Conservation (phyloP, 1,140 invertebrate species). For the Plectrocnemia conspersa region DNA sequence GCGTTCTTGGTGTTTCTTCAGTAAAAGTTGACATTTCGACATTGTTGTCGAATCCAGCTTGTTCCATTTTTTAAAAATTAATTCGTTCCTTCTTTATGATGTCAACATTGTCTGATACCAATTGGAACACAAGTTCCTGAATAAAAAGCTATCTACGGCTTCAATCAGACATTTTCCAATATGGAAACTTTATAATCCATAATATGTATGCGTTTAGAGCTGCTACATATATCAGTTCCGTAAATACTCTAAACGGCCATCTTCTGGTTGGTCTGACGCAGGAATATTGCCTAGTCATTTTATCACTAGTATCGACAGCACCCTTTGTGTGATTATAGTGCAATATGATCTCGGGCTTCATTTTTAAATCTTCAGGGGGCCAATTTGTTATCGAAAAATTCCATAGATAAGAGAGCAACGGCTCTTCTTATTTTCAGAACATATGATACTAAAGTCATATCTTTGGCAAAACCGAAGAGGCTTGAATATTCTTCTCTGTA, state of each 20-base stretch:
- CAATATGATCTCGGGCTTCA: slow-evolving; percentile 29
- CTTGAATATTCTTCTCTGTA: slow-evolving; percentile 19
- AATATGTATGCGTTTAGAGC: slow-evolving; percentile 37
- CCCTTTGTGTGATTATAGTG: slow-evolving; percentile 41
- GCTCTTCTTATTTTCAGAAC: neutral
- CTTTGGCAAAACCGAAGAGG: slow-evolving; percentile 24
- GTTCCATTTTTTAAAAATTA: no score
- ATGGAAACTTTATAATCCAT: no score
- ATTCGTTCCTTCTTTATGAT: no score
- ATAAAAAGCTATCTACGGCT: no score
- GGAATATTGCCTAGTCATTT: slow-evolving; percentile 37
- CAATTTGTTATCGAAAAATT: slow-evolving; percentile 14
- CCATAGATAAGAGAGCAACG: neutral
- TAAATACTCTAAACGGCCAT: slow-evolving; percentile 37
- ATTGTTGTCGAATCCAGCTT: no score
- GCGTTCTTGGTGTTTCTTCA: neutral
- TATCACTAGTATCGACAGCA: slow-evolving; percentile 40
- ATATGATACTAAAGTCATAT: slow-evolving; percentile 12
- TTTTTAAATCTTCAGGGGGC: slow-evolving; percentile 7
- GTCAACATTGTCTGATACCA: no score
- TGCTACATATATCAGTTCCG: slow-evolving; percentile 33
- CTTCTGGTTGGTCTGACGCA: slow-evolving; percentile 34
- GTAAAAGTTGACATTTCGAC: no score
- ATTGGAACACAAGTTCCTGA: no score
- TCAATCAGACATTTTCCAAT: no score